A percentile compares a stretch with the other conserved stretches of the same genome.
phyloP scores from a whole-genome alignment of 2,888 invertebrate species.

The Folsomia manolachei region DNA sequence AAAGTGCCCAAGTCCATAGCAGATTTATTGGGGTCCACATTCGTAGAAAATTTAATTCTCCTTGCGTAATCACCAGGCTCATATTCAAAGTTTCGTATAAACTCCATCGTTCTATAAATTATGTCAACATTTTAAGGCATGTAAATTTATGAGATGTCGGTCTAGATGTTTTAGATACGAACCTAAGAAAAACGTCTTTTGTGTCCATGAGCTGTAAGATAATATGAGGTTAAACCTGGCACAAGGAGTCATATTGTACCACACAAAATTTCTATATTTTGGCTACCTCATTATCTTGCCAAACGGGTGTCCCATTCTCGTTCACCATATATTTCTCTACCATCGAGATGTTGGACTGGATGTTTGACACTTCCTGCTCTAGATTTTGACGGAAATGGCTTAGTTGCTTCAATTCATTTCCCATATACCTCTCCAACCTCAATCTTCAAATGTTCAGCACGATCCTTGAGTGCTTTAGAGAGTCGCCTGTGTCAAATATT shows the following conservation, averaged over 20 bases:
- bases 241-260: no score
- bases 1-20: conserved; percentile 81
- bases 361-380: conserved; percentile 90
- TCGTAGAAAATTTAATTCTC: conserved; percentile 79
- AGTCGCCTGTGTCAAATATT: conserved; percentile 64
- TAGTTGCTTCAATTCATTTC: conserved; percentile 58
- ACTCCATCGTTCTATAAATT: neutral
- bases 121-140: no score
- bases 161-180: no score
- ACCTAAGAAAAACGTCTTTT: conserved; percentile 91
- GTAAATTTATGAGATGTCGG: no score
- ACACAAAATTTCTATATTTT: no score
- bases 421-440: conserved; percentile 62
- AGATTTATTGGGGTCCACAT: conserved; percentile 87
- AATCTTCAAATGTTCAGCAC: conserved; percentile 78
- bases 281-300: conserved; percentile 90
- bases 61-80: conserved; percentile 86
- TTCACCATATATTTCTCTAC: conserved; percentile 82
- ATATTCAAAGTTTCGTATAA: conserved; percentile 74
- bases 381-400: conserved; percentile 87
- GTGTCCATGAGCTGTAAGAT: conserved; percentile 90
- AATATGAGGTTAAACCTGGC: no score
- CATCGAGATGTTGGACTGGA: conserved; percentile 92
- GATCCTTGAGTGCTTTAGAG: conserved; percentile 82
- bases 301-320: conserved; percentile 60